phyloP scores from a whole-genome alignment of 1,140 invertebrate genomes.

The Sitophilus oryzae region DNA sequence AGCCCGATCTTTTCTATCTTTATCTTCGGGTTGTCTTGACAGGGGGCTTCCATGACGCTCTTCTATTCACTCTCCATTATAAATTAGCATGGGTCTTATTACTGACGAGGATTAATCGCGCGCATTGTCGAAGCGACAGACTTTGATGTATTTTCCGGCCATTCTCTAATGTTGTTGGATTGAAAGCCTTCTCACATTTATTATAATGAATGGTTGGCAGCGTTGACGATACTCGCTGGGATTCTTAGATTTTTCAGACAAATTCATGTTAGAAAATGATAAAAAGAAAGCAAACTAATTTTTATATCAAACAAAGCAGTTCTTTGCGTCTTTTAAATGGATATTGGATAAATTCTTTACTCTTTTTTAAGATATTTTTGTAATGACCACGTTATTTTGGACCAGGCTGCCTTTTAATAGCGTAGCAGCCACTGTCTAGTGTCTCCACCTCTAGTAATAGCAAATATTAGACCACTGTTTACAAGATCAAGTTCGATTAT shows the following conservation, averaged over 20 bases:
- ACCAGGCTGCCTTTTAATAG: too few relatives aligned
- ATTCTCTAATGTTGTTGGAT: conserved; percentile 38
- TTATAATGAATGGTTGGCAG: conserved; percentile 30
- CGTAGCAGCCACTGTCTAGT: too few relatives aligned
- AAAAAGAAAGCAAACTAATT: too few relatives aligned
- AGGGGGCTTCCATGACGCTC: neutral
- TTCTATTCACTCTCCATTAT: conserved; percentile 32
- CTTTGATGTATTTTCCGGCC: conserved; percentile 41
- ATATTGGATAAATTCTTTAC: too few relatives aligned
- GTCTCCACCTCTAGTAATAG: too few relatives aligned
- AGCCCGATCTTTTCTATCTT: too few relatives aligned
- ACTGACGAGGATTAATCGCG: conserved; percentile 43
- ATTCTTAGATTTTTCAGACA: neutral
- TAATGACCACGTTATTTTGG: too few relatives aligned
- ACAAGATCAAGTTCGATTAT: too few relatives aligned
- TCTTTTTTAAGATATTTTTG: too few relatives aligned
- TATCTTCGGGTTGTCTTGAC: neutral
- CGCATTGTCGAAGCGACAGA: conserved; percentile 41
- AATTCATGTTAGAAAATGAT: neutral
- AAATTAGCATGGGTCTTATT: conserved; percentile 39
- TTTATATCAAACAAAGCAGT: too few relatives aligned
- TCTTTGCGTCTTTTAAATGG: too few relatives aligned
- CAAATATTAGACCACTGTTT: too few relatives aligned
- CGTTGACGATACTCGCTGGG: neutral
- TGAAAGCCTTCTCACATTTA: conserved; percentile 41